Base-by-base conservation (phyloP, 30 jellyfish, hydroid and myxozoan species). In the Chironex yamaguchii region DNA sequence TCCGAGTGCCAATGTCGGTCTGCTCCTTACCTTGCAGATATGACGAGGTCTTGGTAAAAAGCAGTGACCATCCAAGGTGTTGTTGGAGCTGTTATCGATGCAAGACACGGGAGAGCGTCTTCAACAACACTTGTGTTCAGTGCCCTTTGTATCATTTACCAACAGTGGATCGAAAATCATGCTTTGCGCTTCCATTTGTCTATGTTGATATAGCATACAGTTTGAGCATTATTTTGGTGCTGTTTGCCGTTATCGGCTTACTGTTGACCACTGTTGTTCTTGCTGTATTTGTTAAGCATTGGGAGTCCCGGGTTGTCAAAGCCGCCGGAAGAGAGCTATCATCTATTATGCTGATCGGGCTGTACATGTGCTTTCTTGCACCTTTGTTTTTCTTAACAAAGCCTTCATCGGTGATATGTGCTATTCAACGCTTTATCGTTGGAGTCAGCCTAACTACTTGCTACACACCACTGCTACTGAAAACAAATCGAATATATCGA, bases 401-500 rank as follows among this genome's bases (percentile, higher is more conserved):
- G 42, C 92, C 96, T 12, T 30, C 89, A 27, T 0, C 54, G 13
- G 24, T 81, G 4, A 86, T 85, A 1, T 92, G 98, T 77, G 90
- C 79, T 11, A 71, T 73, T 1, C 97, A 85, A 76, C 71, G 91
- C 34, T 49, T 94, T 27, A 78, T 89, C 30, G 26, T 86, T 32
- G 96, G 99, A 22, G 50, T 94, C 69, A 76, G 98, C 20, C 87
- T 88, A 28, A 75, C 92, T 11, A 85, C 76, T 14, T 82, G 97
- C 87, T 94, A 86, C 80, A 87, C 96, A 1, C 99, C 99, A 9
- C 74, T 94, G 75, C 79, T 94, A 74, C 66, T 94, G 52, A 88
- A 88, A 81, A 84, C 96, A 17, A 94, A 86, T 52, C 97, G 99
- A 58, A 84, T 94, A 20, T 94, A 88, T 84, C 93, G 97, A 75